Percentiles rank a stretch among this genome's conserved stretches.
phyloP scores from a whole-genome alignment of 1,140 invertebrate genomes.

The Halesus radiatus region DNA sequence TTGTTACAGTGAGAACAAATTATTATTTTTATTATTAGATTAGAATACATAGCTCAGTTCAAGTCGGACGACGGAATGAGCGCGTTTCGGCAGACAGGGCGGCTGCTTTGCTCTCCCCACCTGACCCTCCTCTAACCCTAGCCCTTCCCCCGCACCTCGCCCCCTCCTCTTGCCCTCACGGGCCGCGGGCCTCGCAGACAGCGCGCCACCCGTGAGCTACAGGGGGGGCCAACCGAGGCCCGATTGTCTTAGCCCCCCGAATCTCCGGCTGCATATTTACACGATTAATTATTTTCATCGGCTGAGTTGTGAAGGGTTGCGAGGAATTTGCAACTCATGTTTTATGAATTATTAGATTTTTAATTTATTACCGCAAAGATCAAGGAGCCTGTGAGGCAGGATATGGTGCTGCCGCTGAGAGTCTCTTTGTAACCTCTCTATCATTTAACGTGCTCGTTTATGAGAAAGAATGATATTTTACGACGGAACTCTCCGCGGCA shows the following conservation, averaged over 20 bases:
- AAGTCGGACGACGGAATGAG: not conserved
- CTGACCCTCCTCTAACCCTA: not conserved
- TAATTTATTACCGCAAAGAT: too few relatives aligned
- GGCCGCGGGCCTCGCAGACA: conserved; percentile 20
- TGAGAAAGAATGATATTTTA: too few relatives aligned
- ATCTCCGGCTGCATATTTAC: conserved; percentile 13
- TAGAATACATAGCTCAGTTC: too few relatives aligned
- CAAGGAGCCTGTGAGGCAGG: too few relatives aligned
- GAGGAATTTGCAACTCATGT: conserved; percentile 4
- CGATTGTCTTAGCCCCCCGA: conserved; percentile 16
- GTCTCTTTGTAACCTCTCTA: too few relatives aligned
- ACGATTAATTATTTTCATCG: conserved; percentile 19
- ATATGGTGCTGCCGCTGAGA: too few relatives aligned
- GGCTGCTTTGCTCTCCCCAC: conserved; percentile 17
- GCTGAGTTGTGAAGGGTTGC: not conserved
- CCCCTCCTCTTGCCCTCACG: not conserved
- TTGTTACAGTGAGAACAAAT: too few relatives aligned
- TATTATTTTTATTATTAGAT: too few relatives aligned
- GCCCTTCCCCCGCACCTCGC: not conserved
- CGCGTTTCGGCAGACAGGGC: conserved; percentile 33
- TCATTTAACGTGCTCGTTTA: too few relatives aligned
- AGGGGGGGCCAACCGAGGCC: not conserved
- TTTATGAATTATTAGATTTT: not conserved
- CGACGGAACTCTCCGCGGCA: too few relatives aligned
- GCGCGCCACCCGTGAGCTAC: conserved; percentile 29